Evolutionary conservation across 2,113 vertebrate species (phyloP).

Genomic region (Rhombomys opimus): DNA sequence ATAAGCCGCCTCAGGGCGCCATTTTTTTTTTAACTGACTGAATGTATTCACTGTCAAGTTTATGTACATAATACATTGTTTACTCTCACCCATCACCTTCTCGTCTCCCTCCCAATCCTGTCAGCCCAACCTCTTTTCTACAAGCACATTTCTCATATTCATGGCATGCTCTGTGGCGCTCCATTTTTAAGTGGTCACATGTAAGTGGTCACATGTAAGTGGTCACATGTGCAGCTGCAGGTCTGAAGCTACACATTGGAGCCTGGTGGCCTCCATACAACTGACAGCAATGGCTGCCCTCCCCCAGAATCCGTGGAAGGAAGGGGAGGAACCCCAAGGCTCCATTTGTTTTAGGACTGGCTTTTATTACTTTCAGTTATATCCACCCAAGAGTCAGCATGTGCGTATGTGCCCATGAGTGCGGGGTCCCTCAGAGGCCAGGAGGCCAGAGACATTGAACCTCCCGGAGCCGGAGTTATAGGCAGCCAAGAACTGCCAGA

Average conservation of each 20-base stretch:
- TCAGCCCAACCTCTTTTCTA: background rate
- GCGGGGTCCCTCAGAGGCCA: background rate
- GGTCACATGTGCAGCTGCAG: background rate
- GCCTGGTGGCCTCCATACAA: background rate
- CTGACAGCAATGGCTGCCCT: background rate
- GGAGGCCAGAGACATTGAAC: background rate
- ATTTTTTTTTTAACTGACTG: background rate
- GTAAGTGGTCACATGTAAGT: background rate
- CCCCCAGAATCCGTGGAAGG: background rate
- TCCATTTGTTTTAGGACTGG: background rate
- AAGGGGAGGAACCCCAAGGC: too few relatives aligned
- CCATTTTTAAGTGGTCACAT: background rate
- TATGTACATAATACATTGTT: background rate
- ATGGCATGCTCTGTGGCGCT: background rate
- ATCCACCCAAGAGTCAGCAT: background rate
- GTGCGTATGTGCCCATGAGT: background rate
- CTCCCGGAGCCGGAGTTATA: background rate
- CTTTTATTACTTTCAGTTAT: background rate
- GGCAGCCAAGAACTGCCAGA: background rate
- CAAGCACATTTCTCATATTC: background rate
- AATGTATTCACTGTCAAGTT: background rate
- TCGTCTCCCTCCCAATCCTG: too few relatives aligned
- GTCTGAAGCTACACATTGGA: background rate
- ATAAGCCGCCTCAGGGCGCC: background rate
- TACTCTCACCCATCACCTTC: background rate